phyloP scores from a whole-genome alignment of 2,888 invertebrate species.

The Protophormia terraenovae region DNA sequence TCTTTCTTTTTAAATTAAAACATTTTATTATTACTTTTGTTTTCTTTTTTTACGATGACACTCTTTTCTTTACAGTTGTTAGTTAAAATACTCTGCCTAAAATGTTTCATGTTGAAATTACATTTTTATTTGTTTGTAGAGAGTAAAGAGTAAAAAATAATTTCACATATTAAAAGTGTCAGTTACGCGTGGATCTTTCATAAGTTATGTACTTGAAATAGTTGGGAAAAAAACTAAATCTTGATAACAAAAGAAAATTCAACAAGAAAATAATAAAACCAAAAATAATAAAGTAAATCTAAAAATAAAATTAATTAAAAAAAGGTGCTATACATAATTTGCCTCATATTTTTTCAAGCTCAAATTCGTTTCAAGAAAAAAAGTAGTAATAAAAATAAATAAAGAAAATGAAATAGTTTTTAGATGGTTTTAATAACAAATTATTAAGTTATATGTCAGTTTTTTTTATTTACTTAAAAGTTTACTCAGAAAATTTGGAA shows the following conservation, averaged over 20 bases:
- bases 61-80: slow-evolving; percentile 25
- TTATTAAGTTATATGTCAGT: not conserved
- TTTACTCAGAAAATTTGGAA: not conserved
- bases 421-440: not conserved
- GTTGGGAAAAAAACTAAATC: slow-evolving; percentile 68
- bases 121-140: not conserved
- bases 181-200: slow-evolving; percentile 78
- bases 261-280: not conserved
- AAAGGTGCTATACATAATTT: not conserved
- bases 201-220: slow-evolving; percentile 73
- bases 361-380: not conserved
- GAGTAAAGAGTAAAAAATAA: slow-evolving; percentile 50
- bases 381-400: not conserved
- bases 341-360: not conserved
- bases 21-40: slow-evolving; percentile 17
- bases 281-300: not conserved
- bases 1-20: slow-evolving; percentile 3
- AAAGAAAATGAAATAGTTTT: slow-evolving; percentile 10
- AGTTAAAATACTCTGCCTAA: slow-evolving; percentile 25
- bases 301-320: not conserved
- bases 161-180: slow-evolving; percentile 67
- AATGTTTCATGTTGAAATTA: slow-evolving; percentile 31
- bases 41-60: slow-evolving; percentile 34
- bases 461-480: not conserved
- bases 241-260: slow-evolving; percentile 60